Conservation (phyloP, 1,140 invertebrate species). For the Schmidtea mediterranea region DNA sequence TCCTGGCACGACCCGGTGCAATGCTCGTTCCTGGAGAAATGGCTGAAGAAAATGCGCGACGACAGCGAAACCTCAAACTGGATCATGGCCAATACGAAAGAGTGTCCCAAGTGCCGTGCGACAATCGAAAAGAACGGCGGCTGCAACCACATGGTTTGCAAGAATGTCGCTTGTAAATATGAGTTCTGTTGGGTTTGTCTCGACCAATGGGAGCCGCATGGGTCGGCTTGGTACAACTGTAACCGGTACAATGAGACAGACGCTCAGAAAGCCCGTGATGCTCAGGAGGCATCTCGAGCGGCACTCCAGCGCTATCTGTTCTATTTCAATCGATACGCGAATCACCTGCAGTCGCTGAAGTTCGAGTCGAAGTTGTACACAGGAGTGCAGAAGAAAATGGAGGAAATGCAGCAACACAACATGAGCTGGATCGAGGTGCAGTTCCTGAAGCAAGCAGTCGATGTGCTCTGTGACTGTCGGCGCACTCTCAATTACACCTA, state of each 20-base stretch:
- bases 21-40: constrained; percentile 64
- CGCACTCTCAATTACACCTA: constrained; percentile 97
- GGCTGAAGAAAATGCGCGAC: constrained; percentile 98
- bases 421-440: constrained; percentile 99
- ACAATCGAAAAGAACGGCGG: constrained; percentile 72
- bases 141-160: constrained; percentile 98
- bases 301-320: constrained; percentile 75
- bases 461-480: constrained; percentile 79
- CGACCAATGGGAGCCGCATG: constrained; percentile 91
- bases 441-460: constrained; percentile 83
- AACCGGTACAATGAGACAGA: constrained; percentile 91
- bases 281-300: constrained; percentile 63
- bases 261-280: constrained; percentile 72
- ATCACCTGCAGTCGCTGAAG: constrained; percentile 91
- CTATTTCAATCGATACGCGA: constrained; percentile 96
- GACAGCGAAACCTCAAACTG: constrained; percentile 97
- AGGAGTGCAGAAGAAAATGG: constrained; percentile 77
- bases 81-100: constrained; percentile 96
- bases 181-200: constrained; percentile 99
- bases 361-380: constrained; percentile 41
- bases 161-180: constrained; percentile 84
- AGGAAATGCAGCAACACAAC: constrained; percentile 95
- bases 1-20: constrained; percentile 96
- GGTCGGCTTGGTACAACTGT: constrained; percentile 91
- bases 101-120: constrained; percentile 89